Conservation (phyloP, 2,888 invertebrate genomes). For the Clostera curtula region DNA sequence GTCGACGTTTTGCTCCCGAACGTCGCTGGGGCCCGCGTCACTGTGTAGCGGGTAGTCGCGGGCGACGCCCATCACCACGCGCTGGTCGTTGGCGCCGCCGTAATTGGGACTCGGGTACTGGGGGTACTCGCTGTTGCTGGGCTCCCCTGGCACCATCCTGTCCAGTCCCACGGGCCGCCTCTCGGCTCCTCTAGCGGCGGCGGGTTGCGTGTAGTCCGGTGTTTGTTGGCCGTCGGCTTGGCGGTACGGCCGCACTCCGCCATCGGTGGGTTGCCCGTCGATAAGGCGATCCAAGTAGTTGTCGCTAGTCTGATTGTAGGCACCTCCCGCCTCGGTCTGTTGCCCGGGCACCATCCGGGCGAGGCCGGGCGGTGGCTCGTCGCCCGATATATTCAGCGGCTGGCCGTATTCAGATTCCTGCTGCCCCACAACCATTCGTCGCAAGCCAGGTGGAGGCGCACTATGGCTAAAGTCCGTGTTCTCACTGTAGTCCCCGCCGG, state of each 20-base stretch:
- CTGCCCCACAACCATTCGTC: slow-evolving; percentile 80
- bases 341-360: slow-evolving; percentile 72
- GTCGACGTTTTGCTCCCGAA: slow-evolving; percentile 60
- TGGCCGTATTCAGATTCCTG: slow-evolving; percentile 72
- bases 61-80: slow-evolving; percentile 75
- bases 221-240: slow-evolving; percentile 63
- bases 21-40: slow-evolving; percentile 45
- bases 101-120: slow-evolving; percentile 50
- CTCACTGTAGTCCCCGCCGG: slow-evolving; percentile 69
- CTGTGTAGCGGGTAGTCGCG: slow-evolving; percentile 43
- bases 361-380: slow-evolving; percentile 71
- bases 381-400: slow-evolving; percentile 43
- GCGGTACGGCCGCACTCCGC: slow-evolving; percentile 45
- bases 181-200: slow-evolving; percentile 35
- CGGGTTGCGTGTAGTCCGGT: slow-evolving; percentile 44
- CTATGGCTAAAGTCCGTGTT: slow-evolving; percentile 58
- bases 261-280: slow-evolving; percentile 57
- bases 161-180: slow-evolving; percentile 72
- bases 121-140: slow-evolving; percentile 64
- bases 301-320: slow-evolving; percentile 49
- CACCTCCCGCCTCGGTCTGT: slow-evolving; percentile 52
- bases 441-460: slow-evolving; percentile 77
- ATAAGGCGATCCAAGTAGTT: slow-evolving; percentile 60
- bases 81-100: slow-evolving; percentile 50
- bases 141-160: slow-evolving; percentile 78